Conservation (phyloP, 2,113 vertebrate species). For the Okapia johnstoni region DNA sequence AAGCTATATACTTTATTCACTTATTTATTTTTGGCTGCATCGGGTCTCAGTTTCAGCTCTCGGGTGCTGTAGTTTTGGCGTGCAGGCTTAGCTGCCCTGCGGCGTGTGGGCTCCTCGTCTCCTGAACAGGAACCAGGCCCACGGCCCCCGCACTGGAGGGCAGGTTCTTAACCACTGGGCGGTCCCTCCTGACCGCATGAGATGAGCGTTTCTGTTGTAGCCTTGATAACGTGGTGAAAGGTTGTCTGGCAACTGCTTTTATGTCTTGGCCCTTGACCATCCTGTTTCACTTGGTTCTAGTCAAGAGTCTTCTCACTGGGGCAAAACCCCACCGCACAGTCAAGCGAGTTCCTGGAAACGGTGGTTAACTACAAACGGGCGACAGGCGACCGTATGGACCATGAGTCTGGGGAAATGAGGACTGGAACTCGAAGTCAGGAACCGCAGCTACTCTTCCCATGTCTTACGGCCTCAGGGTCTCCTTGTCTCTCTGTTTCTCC, state of each 20-base stretch:
- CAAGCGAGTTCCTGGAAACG: background rate
- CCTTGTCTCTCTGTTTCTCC: background rate
- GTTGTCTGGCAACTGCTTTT: background rate
- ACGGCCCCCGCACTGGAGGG: accelerated
- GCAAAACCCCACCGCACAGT: background rate
- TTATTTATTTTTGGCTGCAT: background rate
- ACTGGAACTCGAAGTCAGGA: background rate
- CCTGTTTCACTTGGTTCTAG: background rate
- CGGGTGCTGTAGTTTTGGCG: accelerated
- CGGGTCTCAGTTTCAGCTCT: background rate
- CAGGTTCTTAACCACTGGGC: accelerated
- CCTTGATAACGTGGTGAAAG: background rate
- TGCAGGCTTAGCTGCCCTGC: background rate
- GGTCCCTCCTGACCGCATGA: background rate
- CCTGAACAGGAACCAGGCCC: background rate
- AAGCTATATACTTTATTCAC: accelerated
- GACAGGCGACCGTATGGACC: background rate
- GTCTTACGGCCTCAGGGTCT: background rate
- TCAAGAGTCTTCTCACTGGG: background rate
- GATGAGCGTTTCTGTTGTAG: background rate
- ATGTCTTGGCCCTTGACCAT: background rate
- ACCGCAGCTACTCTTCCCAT: background rate
- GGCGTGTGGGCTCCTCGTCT: background rate
- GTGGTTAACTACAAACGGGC: background rate
- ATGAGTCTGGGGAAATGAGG: background rate